Percentiles rank a stretch among this genome's conserved stretches.
Conservation (phyloP, 2,113 vertebrate genomes). For the Callospermophilus lateralis region DNA sequence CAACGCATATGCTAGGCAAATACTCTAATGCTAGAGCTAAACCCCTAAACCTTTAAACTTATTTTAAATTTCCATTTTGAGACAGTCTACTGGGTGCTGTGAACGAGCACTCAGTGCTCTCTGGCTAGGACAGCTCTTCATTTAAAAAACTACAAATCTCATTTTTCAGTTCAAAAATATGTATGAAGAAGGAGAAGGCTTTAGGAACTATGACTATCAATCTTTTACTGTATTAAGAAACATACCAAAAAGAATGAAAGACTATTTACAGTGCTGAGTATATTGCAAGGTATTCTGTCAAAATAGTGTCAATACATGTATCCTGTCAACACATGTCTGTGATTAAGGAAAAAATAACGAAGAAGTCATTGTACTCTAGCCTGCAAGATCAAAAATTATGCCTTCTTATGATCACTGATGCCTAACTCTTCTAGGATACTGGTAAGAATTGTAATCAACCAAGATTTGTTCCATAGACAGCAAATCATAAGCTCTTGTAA, state of each 20-base stretch:
- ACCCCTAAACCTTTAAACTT: too few relatives aligned
- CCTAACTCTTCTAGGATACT: neutral
- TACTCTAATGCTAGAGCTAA: too few relatives aligned
- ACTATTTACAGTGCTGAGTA: neutral
- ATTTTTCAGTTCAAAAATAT: neutral
- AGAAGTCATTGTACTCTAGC: too few relatives aligned
- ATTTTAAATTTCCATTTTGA: too few relatives aligned
- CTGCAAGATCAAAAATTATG: neutral
- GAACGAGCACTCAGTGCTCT: neutral
- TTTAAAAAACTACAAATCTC: neutral
- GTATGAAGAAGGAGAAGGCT: neutral
- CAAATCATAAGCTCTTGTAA: neutral
- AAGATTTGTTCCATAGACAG: neutral
- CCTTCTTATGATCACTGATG: neutral
- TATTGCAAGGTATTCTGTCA: accelerated
- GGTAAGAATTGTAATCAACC: neutral
- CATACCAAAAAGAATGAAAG: neutral
- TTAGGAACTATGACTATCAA: neutral
- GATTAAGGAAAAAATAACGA: neutral
- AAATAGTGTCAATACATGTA: too few relatives aligned
- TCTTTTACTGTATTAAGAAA: neutral
- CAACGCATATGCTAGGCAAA: neutral
- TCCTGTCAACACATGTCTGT: neutral
- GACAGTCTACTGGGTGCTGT: neutral
- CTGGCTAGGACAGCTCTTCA: neutral